These are phyloP conservation scores for Condylura cristata DNA, from an alignment of 2,113 vertebrate species.

Conservation along the genomic window DNA sequence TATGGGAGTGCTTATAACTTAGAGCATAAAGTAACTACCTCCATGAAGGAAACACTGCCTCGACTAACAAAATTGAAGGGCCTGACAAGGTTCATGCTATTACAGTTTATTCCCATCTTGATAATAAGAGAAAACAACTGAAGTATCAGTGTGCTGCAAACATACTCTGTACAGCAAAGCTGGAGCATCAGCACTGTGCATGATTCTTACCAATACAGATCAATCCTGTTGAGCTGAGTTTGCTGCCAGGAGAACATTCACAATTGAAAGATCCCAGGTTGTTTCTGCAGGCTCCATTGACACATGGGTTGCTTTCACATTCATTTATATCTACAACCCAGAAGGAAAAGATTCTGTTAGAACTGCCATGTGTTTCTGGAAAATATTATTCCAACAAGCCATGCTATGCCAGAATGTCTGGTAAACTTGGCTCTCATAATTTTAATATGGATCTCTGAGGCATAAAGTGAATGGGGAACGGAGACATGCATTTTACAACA, in stretches of 20 bases:
- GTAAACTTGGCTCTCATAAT: conserved; percentile 72
- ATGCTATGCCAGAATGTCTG: conserved; percentile 71
- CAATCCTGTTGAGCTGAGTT: conserved; percentile 88
- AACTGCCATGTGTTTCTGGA: conserved; percentile 71
- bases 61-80: conserved; percentile 8
- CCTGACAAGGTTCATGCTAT: neutral
- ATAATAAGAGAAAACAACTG: neutral
- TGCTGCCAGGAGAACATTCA: conserved; percentile 90
- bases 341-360: conserved; percentile 82
- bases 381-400: conserved; percentile 75
- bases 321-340: conserved; percentile 90
- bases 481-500: conserved; percentile 23
- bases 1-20: conserved; percentile 37
- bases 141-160: neutral
- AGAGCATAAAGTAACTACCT: neutral
- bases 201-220: conserved; percentile 89
- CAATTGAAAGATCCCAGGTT: conserved; percentile 91
- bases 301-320: conserved; percentile 90
- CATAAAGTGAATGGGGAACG: conserved; percentile 38
- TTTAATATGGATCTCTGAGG: conserved; percentile 71
- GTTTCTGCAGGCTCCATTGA: conserved; percentile 90
- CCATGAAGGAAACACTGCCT: neutral
- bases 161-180: neutral
- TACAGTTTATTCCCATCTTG: neutral
- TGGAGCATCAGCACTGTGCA: neutral